These are phyloP conservation scores for Sphaerophoria rueppellii DNA, from an alignment of 2,888 invertebrate genomes.

Conservation along the genomic window DNA sequence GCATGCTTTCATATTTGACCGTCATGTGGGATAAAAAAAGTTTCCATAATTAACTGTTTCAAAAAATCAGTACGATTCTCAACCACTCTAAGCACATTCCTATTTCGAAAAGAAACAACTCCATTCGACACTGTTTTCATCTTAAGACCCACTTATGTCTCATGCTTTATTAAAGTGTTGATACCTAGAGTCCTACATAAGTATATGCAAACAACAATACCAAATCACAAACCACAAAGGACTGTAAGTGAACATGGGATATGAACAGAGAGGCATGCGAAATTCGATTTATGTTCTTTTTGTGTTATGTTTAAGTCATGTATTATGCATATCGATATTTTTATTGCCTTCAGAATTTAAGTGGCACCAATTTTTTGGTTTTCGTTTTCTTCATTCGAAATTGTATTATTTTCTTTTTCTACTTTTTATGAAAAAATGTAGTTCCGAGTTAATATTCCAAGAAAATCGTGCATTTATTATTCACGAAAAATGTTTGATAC, in stretches of 20 bases:
- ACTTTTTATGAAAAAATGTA: neutral
- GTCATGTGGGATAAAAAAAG: too few relatives aligned
- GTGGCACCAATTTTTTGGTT: neutral
- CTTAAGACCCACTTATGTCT: too few relatives aligned
- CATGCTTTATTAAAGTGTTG: too few relatives aligned
- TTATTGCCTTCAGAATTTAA: slow-evolving; percentile 10
- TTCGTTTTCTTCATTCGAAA: neutral
- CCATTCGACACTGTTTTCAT: too few relatives aligned
- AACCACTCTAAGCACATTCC: too few relatives aligned
- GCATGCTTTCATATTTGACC: too few relatives aligned
- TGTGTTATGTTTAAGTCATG: slow-evolving; percentile 6
- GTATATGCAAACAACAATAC: too few relatives aligned
- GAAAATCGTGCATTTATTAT: neutral
- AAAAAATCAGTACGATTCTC: too few relatives aligned
- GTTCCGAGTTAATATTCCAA: neutral
- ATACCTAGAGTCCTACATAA: too few relatives aligned
- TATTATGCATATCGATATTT: slow-evolving; percentile 25
- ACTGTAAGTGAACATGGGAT: neutral
- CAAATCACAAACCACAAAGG: too few relatives aligned
- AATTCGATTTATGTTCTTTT: slow-evolving; percentile 23
- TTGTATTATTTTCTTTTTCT: neutral
- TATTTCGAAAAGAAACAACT: too few relatives aligned
- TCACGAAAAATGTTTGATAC: neutral
- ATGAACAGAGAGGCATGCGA: neutral
- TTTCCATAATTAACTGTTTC: too few relatives aligned